A percentile compares a stretch with the other conserved stretches of the same genome.
Evolutionary conservation across 2,797 vertebrate genomes (phyloP).

Genomic region (Bryconaethiops microstoma): DNA sequence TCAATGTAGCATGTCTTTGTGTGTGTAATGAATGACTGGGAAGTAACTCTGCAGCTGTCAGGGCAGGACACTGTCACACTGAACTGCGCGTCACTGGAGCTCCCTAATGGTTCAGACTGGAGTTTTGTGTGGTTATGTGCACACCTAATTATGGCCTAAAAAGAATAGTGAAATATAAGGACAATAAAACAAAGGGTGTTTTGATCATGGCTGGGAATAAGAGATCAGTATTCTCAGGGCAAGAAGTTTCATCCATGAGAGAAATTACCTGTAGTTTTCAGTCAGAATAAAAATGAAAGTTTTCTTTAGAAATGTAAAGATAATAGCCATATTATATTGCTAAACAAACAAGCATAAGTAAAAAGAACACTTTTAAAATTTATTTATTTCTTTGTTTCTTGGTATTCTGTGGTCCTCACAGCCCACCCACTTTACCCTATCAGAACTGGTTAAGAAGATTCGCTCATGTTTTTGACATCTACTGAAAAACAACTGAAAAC

Average conservation of each 20-base stretch:
- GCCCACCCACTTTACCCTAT: neutral
- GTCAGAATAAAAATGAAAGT: neutral
- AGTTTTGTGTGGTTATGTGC: neutral
- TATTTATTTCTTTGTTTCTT: no score
- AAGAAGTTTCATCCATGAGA: neutral
- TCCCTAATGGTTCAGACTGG: neutral
- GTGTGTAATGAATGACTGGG: slow-evolving; percentile 27
- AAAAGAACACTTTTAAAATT: no score
- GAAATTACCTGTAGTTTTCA: neutral
- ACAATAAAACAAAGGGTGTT: neutral
- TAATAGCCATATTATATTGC: no score
- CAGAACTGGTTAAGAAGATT: neutral
- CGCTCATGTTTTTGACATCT: slow-evolving; percentile 28
- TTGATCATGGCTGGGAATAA: neutral
- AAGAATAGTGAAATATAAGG: neutral
- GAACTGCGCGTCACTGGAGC: neutral
- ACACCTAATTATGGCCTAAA: neutral
- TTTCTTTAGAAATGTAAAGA: neutral
- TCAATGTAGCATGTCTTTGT: neutral
- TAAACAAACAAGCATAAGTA: no score
- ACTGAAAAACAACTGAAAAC: slow-evolving; percentile 19
- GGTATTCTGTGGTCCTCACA: neutral
- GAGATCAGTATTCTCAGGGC: neutral
- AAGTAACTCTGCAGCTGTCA: slow-evolving; percentile 28
- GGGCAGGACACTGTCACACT: slow-evolving; percentile 1